A percentile compares a stretch with the other conserved stretches of the same genome.
These are phyloP conservation scores for Caenorhabditis auriculariae DNA, from an alignment of 2,888 invertebrate species.

Conservation along the genomic window DNA sequence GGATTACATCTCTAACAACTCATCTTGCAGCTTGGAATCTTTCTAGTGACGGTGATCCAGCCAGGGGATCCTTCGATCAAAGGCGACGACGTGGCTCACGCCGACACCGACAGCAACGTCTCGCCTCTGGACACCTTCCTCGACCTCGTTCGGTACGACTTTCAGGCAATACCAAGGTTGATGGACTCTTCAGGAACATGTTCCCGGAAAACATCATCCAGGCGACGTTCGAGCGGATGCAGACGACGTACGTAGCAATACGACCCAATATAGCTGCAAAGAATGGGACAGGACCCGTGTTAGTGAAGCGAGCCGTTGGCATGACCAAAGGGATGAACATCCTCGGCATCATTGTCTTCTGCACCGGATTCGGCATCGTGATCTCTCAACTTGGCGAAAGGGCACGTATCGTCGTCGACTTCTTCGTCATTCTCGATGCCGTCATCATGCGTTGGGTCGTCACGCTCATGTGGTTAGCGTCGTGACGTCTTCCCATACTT, in stretches of 20 bases:
- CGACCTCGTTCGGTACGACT: conserved; percentile 80
- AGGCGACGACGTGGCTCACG: conserved; percentile 38
- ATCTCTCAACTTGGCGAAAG: conserved; percentile 78
- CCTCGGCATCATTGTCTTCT: conserved; percentile 83
- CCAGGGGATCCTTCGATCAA: conserved; percentile 70
- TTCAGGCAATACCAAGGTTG: background rate
- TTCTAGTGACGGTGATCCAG: conserved; percentile 72
- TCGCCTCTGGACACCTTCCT: conserved; percentile 78
- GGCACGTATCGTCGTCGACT: conserved; percentile 72
- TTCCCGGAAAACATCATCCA: conserved; percentile 90
- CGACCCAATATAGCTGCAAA: conserved; percentile 37
- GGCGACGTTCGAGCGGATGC: conserved; percentile 69
- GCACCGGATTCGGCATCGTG: conserved; percentile 84
- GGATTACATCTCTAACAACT: background rate
- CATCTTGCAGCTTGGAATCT: conserved; percentile 68
- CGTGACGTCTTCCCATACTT: background rate
- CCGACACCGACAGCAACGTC: conserved; percentile 49
- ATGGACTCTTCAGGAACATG: conserved; percentile 74
- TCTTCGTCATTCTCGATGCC: conserved; percentile 85
- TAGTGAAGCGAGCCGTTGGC: conserved; percentile 25
- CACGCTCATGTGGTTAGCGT: conserved; percentile 55
- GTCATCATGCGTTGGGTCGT: conserved; percentile 77
- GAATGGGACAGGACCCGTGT: conserved; percentile 24
- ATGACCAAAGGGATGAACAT: conserved; percentile 33
- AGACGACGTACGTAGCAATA: conserved; percentile 54